phyloP scores from a whole-genome alignment of 2,888 invertebrate genomes.

The Allygus modestus region DNA sequence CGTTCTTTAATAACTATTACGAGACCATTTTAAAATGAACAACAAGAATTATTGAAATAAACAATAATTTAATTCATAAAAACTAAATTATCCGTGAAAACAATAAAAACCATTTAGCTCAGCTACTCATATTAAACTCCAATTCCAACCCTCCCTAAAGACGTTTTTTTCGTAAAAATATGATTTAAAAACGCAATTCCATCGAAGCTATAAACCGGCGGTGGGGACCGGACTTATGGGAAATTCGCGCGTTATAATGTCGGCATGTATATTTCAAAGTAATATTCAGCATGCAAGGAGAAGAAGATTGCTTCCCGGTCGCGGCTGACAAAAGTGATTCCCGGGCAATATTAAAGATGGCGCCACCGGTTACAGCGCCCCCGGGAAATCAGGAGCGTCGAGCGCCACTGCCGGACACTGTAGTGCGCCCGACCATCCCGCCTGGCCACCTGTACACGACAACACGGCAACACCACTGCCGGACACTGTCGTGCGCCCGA shows the following conservation, averaged over 20 bases:
- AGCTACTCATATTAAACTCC: neutral
- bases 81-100: too few relatives aligned
- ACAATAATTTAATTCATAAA: too few relatives aligned
- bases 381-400: slow-evolving; percentile 70
- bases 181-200: slow-evolving; percentile 42
- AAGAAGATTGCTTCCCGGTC: slow-evolving; percentile 63
- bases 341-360: slow-evolving; percentile 64
- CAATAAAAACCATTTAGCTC: too few relatives aligned
- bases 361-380: slow-evolving; percentile 67
- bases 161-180: neutral
- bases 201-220: slow-evolving; percentile 19
- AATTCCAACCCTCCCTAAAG: neutral
- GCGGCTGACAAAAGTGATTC: slow-evolving; percentile 64
- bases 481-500: slow-evolving; percentile 55
- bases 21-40: too few relatives aligned
- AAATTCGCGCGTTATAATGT: slow-evolving; percentile 21
- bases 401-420: slow-evolving; percentile 66
- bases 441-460: neutral
- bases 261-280: slow-evolving; percentile 61
- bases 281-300: slow-evolving; percentile 61
- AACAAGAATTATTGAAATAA: too few relatives aligned
- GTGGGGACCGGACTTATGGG: slow-evolving; percentile 38
- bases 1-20: too few relatives aligned
- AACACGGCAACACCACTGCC: slow-evolving; percentile 68
- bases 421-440: slow-evolving; percentile 44